Conservation (phyloP, 2,888 invertebrate genomes). For the Aplocera efformata region DNA sequence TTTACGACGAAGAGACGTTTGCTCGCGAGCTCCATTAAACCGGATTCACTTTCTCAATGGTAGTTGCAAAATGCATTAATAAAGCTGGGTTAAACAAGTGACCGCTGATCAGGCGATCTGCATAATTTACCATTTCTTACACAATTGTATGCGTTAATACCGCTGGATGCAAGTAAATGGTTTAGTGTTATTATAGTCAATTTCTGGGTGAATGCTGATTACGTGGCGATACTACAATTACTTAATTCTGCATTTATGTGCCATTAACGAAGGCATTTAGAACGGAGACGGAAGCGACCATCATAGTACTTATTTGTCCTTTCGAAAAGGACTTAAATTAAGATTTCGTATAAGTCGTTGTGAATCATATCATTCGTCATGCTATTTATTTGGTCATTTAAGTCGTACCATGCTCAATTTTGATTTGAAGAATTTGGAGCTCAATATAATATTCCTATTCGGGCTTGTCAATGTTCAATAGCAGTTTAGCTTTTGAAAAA, state of each 20-base stretch:
- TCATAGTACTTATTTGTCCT: slow-evolving; percentile 21
- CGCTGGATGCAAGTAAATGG: slow-evolving; percentile 15
- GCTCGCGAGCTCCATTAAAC: neutral
- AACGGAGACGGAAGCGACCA: slow-evolving; percentile 15
- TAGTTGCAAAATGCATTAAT: slow-evolving; percentile 15
- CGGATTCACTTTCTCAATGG: slow-evolving; percentile 6
- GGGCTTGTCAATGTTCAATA: slow-evolving; percentile 11
- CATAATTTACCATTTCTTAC: slow-evolving; percentile 19
- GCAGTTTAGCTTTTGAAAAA: slow-evolving; percentile 5
- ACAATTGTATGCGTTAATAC: slow-evolving; percentile 19
- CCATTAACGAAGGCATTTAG: slow-evolving; percentile 25
- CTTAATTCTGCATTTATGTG: slow-evolving; percentile 26
- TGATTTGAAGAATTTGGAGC: slow-evolving; percentile 40
- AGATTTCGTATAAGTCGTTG: slow-evolving; percentile 24
- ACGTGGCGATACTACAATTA: slow-evolving; percentile 12
- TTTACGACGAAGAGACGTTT: too few relatives aligned
- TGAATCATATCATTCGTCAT: slow-evolving; percentile 32
- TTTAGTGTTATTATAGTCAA: slow-evolving; percentile 22
- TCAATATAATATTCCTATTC: slow-evolving; percentile 35
- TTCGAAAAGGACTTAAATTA: slow-evolving; percentile 27
- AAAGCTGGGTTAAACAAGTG: slow-evolving; percentile 7
- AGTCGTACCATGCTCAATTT: slow-evolving; percentile 52
- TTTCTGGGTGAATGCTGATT: slow-evolving; percentile 21
- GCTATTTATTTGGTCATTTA: slow-evolving; percentile 31
- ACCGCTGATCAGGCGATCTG: slow-evolving; percentile 20